Evolutionary conservation across 1,140 invertebrate genomes (phyloP).

Genomic region (Apis dorsata): DNA sequence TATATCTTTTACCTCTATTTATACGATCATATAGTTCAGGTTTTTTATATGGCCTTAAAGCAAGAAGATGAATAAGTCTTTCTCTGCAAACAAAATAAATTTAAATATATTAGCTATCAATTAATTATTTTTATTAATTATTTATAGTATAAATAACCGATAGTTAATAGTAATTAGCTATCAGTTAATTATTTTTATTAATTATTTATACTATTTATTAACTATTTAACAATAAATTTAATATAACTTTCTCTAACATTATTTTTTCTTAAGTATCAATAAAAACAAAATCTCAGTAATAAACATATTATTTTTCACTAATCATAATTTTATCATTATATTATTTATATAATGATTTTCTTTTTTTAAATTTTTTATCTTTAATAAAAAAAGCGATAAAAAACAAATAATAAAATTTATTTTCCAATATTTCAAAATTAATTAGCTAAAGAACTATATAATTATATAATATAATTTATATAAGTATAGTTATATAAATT

Average conservation of each 20-base stretch:
- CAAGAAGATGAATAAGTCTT: conserved; percentile 94
- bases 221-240: neutral
- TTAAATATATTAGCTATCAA: neutral
- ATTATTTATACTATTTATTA: no score
- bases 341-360: neutral
- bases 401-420: no score
- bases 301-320: no score
- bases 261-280: neutral
- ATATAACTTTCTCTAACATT: no score
- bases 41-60: conserved; percentile 95
- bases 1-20: conserved; percentile 84
- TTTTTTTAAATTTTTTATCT: neutral
- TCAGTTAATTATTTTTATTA: neutral
- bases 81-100: conserved; percentile 83
- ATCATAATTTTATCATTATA: no score
- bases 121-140: neutral
- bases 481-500: no score
- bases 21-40: conserved; percentile 91
- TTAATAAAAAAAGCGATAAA: no score
- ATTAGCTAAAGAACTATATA: no score
- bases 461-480: no score
- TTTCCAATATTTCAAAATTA: no score
- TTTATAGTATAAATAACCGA: no score
- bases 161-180: neutral
- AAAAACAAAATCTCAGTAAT: neutral